Conservation (phyloP, 1,140 invertebrate genomes). For the Tribolium madens region DNA sequence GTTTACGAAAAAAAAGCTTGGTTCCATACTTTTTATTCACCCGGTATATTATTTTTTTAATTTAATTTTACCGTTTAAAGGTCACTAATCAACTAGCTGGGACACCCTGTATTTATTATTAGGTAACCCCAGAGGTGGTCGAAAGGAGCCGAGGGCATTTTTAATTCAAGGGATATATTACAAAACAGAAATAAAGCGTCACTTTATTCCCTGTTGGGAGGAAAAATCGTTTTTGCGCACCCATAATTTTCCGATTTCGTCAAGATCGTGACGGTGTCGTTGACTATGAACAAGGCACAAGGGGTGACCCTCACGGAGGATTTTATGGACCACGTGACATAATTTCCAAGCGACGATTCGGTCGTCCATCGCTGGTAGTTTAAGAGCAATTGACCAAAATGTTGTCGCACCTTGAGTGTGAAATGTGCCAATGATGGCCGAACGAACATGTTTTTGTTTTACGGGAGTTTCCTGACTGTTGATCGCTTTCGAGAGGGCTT, state of each 20-base stretch:
- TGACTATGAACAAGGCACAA: constrained; percentile 89
- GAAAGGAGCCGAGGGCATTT: too few species aligned
- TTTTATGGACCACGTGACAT: constrained; percentile 96
- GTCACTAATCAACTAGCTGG: too few species aligned
- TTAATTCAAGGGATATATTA: too few species aligned
- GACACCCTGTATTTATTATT: too few species aligned
- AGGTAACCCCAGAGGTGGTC: too few species aligned
- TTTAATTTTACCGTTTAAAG: too few species aligned
- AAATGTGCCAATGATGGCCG: constrained; percentile 95
- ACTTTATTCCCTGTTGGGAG: too few species aligned
- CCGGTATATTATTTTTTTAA: too few species aligned
- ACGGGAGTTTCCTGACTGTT: constrained; percentile 89
- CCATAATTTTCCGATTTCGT: constrained; percentile 92
- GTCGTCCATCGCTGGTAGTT: constrained; percentile 90
- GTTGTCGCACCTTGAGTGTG: constrained; percentile 89
- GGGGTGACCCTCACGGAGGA: constrained; percentile 93
- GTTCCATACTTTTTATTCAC: too few species aligned
- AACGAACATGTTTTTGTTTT: constrained; percentile 97
- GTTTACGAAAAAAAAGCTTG: too few species aligned
- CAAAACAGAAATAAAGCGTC: too few species aligned
- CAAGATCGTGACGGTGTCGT: constrained; percentile 79
- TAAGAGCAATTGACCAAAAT: constrained; percentile 89
- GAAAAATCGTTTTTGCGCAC: constrained; percentile 69
- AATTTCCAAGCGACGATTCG: constrained; percentile 98
- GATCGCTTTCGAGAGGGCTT: constrained; percentile 91